A percentile compares a stretch with the other conserved stretches of the same genome.
Evolutionary conservation across 2,113 vertebrate species (phyloP).

Genomic region (Pandion haliaetus): DNA sequence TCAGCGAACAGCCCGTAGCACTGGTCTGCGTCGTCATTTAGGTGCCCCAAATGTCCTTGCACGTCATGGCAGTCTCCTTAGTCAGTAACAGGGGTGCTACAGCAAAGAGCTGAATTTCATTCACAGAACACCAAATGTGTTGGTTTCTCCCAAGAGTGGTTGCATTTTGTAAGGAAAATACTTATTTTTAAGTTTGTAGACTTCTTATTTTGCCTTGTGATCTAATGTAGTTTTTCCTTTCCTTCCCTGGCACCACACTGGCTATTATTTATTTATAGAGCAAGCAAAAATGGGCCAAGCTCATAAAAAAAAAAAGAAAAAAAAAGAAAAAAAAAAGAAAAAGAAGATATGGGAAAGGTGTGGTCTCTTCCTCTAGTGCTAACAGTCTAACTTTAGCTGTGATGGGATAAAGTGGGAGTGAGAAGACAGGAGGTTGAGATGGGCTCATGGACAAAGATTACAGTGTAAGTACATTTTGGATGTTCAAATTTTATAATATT

Average conservation of each 20-base stretch:
- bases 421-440: not conserved
- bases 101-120: not conserved
- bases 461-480: not conserved
- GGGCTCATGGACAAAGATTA: not conserved
- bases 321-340: not conserved
- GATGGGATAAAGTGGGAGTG: not conserved
- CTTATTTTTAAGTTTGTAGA: not conserved
- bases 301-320: not conserved
- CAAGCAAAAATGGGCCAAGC: not conserved
- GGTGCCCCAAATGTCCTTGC: not conserved
- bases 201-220: not conserved
- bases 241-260: not conserved
- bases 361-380: not conserved
- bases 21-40: accelerated
- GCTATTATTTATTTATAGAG: slow-evolving; percentile 4
- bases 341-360: not conserved
- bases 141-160: not conserved
- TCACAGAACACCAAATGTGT: not conserved
- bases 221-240: not conserved
- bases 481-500: not conserved
- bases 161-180: not conserved
- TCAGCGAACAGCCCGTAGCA: accelerated
- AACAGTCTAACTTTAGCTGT: not conserved
- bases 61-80: not conserved
- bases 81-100: not conserved